phyloP scores from a whole-genome alignment of 2,888 invertebrate species.

The Brenthis hecate region DNA sequence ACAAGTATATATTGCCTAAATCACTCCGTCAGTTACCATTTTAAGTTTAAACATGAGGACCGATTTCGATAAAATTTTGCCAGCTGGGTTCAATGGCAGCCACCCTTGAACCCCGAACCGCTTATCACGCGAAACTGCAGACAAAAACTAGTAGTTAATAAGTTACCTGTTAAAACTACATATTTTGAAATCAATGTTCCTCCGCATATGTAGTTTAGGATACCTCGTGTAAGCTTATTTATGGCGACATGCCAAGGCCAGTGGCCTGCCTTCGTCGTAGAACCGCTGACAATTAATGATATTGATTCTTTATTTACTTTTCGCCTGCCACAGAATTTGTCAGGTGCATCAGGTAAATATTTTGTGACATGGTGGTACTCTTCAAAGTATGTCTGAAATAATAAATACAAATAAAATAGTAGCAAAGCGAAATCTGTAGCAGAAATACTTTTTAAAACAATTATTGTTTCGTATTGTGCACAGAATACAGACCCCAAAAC shows the following conservation, averaged over 20 bases:
- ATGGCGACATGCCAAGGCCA: slow-evolving; percentile 69
- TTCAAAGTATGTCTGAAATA: slow-evolving; percentile 22
- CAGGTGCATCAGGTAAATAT: slow-evolving; percentile 15
- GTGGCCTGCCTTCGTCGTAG: slow-evolving; percentile 57
- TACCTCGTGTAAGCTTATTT: slow-evolving; percentile 44
- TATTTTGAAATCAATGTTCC: slow-evolving; percentile 57
- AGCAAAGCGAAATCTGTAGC: too few relatives aligned
- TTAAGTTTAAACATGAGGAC: background rate
- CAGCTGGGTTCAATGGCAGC: too few relatives aligned
- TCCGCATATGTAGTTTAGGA: slow-evolving; percentile 58
- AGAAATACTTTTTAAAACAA: too few relatives aligned
- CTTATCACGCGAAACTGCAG: too few relatives aligned
- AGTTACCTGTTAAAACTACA: slow-evolving; percentile 56
- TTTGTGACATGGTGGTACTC: background rate
- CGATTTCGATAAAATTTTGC: background rate
- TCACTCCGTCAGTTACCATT: background rate
- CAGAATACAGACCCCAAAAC: too few relatives aligned
- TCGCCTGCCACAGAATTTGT: slow-evolving; percentile 28
- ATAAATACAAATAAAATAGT: too few relatives aligned
- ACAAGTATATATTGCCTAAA: background rate
- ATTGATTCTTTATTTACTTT: slow-evolving; percentile 49
- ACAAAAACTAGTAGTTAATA: too few relatives aligned
- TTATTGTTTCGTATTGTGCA: too few relatives aligned
- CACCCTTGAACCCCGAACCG: too few relatives aligned
- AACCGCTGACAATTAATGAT: slow-evolving; percentile 56